Evolutionary conservation across 2,888 invertebrate genomes (phyloP).

Genomic region (Amiota mariae): DNA sequence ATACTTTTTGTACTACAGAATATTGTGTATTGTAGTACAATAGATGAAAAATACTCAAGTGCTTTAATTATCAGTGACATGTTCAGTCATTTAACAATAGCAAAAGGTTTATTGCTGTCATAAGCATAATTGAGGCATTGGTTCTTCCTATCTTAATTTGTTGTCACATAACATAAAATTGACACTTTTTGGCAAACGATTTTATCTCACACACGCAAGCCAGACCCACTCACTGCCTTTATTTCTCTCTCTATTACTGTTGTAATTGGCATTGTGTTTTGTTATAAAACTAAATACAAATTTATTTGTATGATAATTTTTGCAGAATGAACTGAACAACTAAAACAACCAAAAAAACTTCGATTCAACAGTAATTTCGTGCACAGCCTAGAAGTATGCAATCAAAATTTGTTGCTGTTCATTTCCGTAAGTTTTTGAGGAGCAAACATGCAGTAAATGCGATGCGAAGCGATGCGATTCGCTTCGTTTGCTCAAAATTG

Average conservation of each 20-base stretch:
- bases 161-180: slow-evolving; percentile 57
- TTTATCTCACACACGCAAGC: background rate
- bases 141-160: slow-evolving; percentile 58
- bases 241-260: too few relatives aligned
- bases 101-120: slow-evolving; percentile 55
- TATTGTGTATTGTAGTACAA: background rate
- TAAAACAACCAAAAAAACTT: background rate
- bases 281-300: slow-evolving; percentile 11
- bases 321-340: background rate
- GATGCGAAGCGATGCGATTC: too few relatives aligned
- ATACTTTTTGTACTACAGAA: too few relatives aligned
- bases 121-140: slow-evolving; percentile 55
- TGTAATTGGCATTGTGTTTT: background rate
- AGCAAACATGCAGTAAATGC: too few relatives aligned
- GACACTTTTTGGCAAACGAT: slow-evolving; percentile 46
- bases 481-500: too few relatives aligned
- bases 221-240: background rate
- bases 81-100: slow-evolving; percentile 16
- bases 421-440: too few relatives aligned
- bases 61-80: background rate
- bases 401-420: background rate
- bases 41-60: background rate
- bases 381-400: slow-evolving; percentile 9
- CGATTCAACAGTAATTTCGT: background rate
- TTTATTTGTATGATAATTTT: slow-evolving; percentile 16